Evolutionary conservation across 2,888 invertebrate genomes (phyloP).

Genomic region (Theretra japonica): DNA sequence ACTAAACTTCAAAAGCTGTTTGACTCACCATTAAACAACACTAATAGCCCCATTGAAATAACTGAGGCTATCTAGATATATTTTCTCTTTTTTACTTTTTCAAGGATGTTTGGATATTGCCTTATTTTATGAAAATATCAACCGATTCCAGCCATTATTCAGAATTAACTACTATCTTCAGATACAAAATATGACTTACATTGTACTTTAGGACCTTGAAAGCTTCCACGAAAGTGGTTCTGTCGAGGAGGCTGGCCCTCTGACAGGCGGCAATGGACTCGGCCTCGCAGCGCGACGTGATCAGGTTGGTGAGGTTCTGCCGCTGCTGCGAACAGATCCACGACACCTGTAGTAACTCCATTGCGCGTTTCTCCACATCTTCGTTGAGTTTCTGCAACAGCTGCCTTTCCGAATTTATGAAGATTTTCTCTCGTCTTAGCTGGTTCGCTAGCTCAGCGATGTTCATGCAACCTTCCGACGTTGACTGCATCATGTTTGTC

Average conservation of each 20-base stretch:
- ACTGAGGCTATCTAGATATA: neutral
- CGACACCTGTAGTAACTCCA: slow-evolving; percentile 88
- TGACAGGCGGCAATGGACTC: slow-evolving; percentile 92
- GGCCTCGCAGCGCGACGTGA: slow-evolving; percentile 89
- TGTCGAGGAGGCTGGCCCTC: slow-evolving; percentile 76
- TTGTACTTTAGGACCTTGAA: slow-evolving; percentile 94
- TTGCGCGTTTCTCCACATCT: slow-evolving; percentile 85
- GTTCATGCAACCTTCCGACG: slow-evolving; percentile 79
- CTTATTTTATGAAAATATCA: neutral
- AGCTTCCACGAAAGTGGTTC: slow-evolving; percentile 89
- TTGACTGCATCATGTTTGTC: slow-evolving; percentile 76
- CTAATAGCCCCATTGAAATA: neutral
- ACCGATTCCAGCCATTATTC: no score
- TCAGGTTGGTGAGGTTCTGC: slow-evolving; percentile 90
- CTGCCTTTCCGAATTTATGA: slow-evolving; percentile 93
- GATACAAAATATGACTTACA: slow-evolving; percentile 69
- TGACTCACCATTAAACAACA: slow-evolving; percentile 35
- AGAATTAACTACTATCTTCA: neutral
- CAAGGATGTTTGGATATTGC: neutral
- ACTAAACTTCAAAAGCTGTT: slow-evolving; percentile 26
- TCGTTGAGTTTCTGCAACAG: slow-evolving; percentile 91
- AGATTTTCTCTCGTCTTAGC: slow-evolving; percentile 93
- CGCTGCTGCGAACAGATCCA: slow-evolving; percentile 96
- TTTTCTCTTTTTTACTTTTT: neutral
- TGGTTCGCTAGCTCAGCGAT: slow-evolving; percentile 84